Evolutionary conservation across 2,797 vertebrate genomes (phyloP), one percentile per base, ranked within the genome.

Genomic region (Atherinosoma microstoma): DNA sequence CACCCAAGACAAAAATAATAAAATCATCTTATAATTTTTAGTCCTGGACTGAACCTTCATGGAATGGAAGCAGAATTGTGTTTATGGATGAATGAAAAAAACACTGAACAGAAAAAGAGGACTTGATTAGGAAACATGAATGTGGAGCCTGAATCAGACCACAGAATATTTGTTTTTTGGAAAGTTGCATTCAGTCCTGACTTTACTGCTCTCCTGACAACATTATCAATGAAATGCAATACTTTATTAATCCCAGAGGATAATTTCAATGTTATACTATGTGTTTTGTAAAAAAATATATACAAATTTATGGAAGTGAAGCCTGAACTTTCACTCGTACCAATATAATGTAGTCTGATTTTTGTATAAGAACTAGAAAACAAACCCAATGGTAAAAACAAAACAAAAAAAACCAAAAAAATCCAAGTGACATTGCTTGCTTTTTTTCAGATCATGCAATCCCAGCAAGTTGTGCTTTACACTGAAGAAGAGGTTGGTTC

Each of bases 261-360:
- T 27, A 27, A 27, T 27, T 27, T 1, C 24, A 27, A 27, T 27
- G 24, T 27, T 27, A 27, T 27, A 1, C 24, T 27, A 27, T 1
- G 24, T 27, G 24, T 27, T 27, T 27, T 27, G 1, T 27, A 1
- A 27, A 27, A 11, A 3, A 13, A 45, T 18, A 20, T 20, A 18
- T 18, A 6, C 16, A 20, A 45, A 45, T 45, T 45, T 45, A 45
- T 20, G 42, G 15, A 45, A 20, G 42, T 45, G 42, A 45, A 45
- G 18, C 6, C 42, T 45, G 42, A 45, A 45, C 49, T 12, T 64
- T 38, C 8, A 32, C 36, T 22, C 24, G 34, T 40, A 8, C 3
- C 4, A 70, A 40, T 67, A 58, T 32, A 63, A 63, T 70, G 74
- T 65, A 29, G 79, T 71, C 71, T 76, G 60, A 82, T 75, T 63